phyloP scores from a whole-genome alignment of 2,888 invertebrate species.

The Blastobasis lacticolella region DNA sequence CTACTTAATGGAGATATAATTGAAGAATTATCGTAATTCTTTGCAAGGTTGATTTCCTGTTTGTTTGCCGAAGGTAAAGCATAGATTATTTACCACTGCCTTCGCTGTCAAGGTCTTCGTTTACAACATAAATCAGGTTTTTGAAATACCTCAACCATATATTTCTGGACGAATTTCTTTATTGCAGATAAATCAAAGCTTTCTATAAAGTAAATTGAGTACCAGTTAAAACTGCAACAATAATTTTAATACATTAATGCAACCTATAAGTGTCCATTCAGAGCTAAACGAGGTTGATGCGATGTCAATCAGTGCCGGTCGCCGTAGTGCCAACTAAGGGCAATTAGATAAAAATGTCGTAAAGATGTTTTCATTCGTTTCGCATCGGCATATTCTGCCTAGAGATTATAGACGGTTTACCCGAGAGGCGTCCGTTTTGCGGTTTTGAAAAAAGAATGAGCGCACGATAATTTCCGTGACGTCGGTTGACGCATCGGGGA shows the following conservation, averaged over 20 bases:
- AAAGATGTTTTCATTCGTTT: neutral
- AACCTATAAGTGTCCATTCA: no score
- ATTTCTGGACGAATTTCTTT: neutral
- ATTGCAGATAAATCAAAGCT: conserved; percentile 3
- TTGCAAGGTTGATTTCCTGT: neutral
- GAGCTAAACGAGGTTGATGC: conserved; percentile 1
- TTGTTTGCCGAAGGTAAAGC: neutral
- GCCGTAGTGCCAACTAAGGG: conserved; percentile 7
- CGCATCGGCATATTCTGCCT: neutral
- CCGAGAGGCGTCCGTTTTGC: no score
- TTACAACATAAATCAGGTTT: no score
- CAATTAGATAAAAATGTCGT: conserved; percentile 10
- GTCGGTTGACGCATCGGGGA: conserved; percentile 20
- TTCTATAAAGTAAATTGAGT: no score
- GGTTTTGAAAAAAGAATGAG: neutral
- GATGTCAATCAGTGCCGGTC: conserved; percentile 10
- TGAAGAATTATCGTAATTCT: neutral
- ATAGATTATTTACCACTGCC: neutral
- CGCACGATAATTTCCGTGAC: neutral
- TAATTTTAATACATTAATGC: no score
- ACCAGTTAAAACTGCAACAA: no score
- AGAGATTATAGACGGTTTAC: no score
- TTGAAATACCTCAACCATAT: neutral
- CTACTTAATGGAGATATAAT: neutral
- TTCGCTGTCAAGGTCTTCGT: no score